Conservation (phyloP, 2,113 vertebrate species). For the Egretta garzetta region DNA sequence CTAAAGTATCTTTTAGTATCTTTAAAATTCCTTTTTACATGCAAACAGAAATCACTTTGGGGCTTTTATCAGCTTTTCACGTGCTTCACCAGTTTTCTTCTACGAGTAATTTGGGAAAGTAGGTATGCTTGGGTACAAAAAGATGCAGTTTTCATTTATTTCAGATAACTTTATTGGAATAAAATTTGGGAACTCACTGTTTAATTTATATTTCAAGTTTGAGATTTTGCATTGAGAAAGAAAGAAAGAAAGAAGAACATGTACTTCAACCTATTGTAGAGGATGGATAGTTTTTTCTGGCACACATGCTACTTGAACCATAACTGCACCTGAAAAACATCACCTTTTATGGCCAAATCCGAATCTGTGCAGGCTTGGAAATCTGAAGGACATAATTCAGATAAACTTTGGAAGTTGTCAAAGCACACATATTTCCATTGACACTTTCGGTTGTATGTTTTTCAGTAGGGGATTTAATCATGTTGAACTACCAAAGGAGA, state of each 20-base stretch:
- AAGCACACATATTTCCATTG: background rate
- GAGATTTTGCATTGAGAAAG: background rate
- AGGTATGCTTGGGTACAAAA: background rate
- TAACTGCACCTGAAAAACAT: background rate
- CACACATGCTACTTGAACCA: background rate
- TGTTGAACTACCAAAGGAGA: background rate
- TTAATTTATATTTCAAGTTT: background rate
- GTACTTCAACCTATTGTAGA: background rate
- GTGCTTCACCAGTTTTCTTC: background rate
- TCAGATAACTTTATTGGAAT: background rate
- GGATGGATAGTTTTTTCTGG: background rate
- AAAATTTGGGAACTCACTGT: background rate
- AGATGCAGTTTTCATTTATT: background rate
- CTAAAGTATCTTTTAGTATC: background rate
- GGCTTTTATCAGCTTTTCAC: background rate
- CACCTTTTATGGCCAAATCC: background rate
- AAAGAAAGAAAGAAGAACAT: background rate
- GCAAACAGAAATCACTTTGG: background rate
- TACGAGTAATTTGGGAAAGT: background rate
- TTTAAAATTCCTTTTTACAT: background rate
- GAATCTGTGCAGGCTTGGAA: background rate
- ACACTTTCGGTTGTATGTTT: background rate
- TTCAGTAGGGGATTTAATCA: background rate
- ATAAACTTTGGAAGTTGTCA: background rate
- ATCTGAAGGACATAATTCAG: background rate